phyloP scores from a whole-genome alignment of 2,797 vertebrate species.

The Amazona ochrocephala region DNA sequence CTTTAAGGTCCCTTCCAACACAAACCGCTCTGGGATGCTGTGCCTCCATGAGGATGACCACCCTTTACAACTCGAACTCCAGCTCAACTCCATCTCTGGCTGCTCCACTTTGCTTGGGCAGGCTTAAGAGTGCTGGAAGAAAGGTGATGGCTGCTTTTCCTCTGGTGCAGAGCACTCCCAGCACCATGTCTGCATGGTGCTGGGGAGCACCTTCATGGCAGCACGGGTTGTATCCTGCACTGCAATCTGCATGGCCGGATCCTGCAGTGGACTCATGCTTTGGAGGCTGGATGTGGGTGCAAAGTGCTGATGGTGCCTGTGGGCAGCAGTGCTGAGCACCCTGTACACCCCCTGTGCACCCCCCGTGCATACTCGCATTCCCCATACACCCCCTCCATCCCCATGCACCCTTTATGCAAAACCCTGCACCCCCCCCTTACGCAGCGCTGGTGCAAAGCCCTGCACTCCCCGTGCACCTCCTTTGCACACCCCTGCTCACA shows the following conservation, averaged over 20 bases:
- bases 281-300: not conserved
- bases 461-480: no score
- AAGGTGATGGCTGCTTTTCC: not conserved
- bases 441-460: not conserved
- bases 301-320: rapidly evolving
- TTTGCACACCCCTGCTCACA: no score
- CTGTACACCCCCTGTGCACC: no score
- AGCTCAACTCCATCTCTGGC: not conserved
- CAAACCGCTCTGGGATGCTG: not conserved
- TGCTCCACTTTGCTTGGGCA: not conserved
- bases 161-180: not conserved
- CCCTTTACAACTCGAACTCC: rapidly evolving
- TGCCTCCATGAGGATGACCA: no score
- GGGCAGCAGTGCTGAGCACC: not conserved
- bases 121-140: not conserved
- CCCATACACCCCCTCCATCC: not conserved
- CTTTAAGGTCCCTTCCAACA: not conserved
- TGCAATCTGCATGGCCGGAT: rapidly evolving
- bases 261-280: rapidly evolving
- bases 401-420: not conserved
- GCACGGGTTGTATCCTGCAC: rapidly evolving
- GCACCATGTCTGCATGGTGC: no score
- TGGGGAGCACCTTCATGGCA: not conserved
- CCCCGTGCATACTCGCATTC: no score
- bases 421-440: no score